Percentiles rank a stretch among this genome's conserved stretches.
These are phyloP conservation scores for Drosophila orena DNA, from an alignment of 1,140 invertebrate species.

Conservation along the genomic window DNA sequence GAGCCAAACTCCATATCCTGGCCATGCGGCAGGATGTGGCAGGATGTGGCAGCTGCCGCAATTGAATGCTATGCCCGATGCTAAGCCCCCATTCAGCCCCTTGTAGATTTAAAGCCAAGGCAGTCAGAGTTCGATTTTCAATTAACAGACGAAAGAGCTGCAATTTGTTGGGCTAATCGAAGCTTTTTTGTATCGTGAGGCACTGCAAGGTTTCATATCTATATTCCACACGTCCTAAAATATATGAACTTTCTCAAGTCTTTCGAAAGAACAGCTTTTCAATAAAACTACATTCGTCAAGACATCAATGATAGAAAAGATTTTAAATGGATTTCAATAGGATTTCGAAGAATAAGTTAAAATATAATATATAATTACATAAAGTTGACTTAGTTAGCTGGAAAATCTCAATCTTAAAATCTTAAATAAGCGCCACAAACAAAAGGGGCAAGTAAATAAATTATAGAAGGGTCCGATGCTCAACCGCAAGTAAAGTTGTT, in stretches of 20 bases:
- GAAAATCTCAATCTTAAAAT: neutral
- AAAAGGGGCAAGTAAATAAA: slow-evolving; percentile 23
- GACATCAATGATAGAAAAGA: too few species aligned
- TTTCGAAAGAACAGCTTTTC: too few species aligned
- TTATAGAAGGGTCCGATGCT: slow-evolving; percentile 22
- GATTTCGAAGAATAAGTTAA: too few species aligned
- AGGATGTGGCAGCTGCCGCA: slow-evolving; percentile 73
- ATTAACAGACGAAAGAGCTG: slow-evolving; percentile 33
- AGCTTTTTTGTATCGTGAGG: slow-evolving; percentile 5
- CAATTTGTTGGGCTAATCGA: slow-evolving; percentile 39
- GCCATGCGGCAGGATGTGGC: slow-evolving; percentile 29
- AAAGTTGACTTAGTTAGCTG: slow-evolving; percentile 34
- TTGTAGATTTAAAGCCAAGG: slow-evolving; percentile 22
- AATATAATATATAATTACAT: too few species aligned
- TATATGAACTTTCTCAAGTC: neutral
- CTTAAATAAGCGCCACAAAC: neutral
- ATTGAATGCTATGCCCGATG: slow-evolving; percentile 42
- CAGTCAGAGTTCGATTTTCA: slow-evolving; percentile 27
- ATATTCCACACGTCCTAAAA: neutral
- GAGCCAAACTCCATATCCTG: slow-evolving; percentile 66
- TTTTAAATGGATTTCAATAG: too few species aligned
- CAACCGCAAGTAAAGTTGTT: slow-evolving; percentile 52
- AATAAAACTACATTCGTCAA: too few species aligned
- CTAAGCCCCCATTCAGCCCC: slow-evolving; percentile 5
- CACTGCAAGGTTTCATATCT: slow-evolving; percentile 8